Percentiles rank a stretch among this genome's conserved stretches.
These are phyloP conservation scores for Drosophila quadrilineata DNA, from an alignment of 1,140 invertebrate genomes.

Conservation along the genomic window DNA sequence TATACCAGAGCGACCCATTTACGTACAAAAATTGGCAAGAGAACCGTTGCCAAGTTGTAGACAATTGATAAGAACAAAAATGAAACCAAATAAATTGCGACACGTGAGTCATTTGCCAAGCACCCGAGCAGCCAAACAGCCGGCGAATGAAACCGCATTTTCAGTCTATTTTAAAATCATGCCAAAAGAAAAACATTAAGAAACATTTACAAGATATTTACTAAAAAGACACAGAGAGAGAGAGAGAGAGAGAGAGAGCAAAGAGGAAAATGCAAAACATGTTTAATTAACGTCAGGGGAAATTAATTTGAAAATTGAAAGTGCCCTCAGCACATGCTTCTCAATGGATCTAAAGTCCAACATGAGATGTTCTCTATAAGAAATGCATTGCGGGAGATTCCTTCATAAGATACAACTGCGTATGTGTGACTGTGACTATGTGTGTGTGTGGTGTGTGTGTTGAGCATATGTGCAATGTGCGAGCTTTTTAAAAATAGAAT, in stretches of 20 bases:
- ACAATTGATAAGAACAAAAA: slow-evolving; percentile 44
- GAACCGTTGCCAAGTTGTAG: slow-evolving; percentile 43
- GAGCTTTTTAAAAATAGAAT: slow-evolving; percentile 63
- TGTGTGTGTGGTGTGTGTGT: not conserved
- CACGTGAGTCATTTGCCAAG: slow-evolving; percentile 61
- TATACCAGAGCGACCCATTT: slow-evolving; percentile 54
- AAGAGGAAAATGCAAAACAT: slow-evolving; percentile 40
- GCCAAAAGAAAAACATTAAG: not conserved
- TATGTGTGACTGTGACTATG: slow-evolving; percentile 10
- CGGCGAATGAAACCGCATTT: slow-evolving; percentile 11
- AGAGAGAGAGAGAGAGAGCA: too few relatives aligned
- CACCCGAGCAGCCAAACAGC: too few relatives aligned
- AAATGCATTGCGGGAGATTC: slow-evolving; percentile 52
- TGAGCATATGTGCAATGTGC: slow-evolving; percentile 34
- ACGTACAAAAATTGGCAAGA: slow-evolving; percentile 30
- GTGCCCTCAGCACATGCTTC: slow-evolving; percentile 19
- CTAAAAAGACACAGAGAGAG: too few relatives aligned
- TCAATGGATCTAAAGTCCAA: not conserved
- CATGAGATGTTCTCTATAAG: not conserved
- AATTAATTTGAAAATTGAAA: slow-evolving; percentile 37
- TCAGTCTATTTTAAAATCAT: slow-evolving; percentile 49
- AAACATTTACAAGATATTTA: slow-evolving; percentile 33
- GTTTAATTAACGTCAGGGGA: slow-evolving; percentile 55
- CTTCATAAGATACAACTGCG: slow-evolving; percentile 29
- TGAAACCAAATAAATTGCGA: slow-evolving; percentile 23